A percentile compares a stretch with the other conserved stretches of the same genome.
phyloP scores from a whole-genome alignment of 2,113 vertebrate species.

The Chamaea fasciata region DNA sequence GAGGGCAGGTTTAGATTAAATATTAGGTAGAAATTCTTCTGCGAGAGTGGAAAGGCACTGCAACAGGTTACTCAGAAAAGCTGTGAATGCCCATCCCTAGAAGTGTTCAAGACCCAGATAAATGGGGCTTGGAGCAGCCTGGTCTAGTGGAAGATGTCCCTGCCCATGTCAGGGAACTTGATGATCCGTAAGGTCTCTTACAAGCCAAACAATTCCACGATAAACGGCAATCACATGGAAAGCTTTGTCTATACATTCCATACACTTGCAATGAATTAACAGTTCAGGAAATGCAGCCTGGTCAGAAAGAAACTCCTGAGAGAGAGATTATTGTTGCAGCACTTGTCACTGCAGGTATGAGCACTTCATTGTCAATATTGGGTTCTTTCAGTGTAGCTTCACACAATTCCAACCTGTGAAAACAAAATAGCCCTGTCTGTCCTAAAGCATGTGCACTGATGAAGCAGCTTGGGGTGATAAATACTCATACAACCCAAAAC shows the following conservation, averaged over 20 bases:
- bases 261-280: neutral
- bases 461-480: neutral
- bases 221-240: neutral
- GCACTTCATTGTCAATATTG: neutral
- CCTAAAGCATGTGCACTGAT: neutral
- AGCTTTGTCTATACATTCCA: neutral
- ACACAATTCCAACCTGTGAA: neutral
- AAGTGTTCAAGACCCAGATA: neutral
- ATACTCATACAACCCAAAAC: neutral
- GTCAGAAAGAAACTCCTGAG: neutral
- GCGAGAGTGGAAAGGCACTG: rapidly evolving
- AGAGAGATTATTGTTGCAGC: neutral
- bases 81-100: too few species aligned
- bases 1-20: neutral
- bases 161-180: neutral
- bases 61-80: neutral
- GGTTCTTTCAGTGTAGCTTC: neutral
- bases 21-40: neutral
- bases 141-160: neutral
- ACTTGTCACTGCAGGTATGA: neutral
- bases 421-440: neutral
- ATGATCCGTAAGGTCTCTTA: too few species aligned
- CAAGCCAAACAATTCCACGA: neutral
- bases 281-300: neutral
- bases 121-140: neutral